phyloP scores from a whole-genome alignment of 1,140 invertebrate species.

The Ips typographus region DNA sequence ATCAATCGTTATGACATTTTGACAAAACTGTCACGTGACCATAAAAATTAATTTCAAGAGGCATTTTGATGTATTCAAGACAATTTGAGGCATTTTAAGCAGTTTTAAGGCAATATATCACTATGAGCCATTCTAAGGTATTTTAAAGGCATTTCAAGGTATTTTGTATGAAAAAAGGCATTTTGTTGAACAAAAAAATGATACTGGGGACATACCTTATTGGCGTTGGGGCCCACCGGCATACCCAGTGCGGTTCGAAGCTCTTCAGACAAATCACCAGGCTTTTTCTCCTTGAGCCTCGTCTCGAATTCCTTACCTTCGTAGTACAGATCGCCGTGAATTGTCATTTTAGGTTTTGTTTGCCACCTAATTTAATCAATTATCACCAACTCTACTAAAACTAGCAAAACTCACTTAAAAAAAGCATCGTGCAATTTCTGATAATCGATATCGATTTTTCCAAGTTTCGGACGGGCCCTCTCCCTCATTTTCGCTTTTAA shows the following conservation, averaged over 20 bases:
- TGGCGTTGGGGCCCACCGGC: slow-evolving; percentile 90
- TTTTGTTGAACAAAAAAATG: no score
- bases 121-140: no score
- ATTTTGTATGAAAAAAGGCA: no score
- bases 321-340: slow-evolving; percentile 99
- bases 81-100: no score
- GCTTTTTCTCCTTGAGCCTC: slow-evolving; percentile 96
- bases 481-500: slow-evolving; percentile 99
- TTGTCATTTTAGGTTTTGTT: slow-evolving; percentile 98
- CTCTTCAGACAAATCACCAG: slow-evolving; percentile 95
- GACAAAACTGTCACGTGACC: no score
- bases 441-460: slow-evolving; percentile 99
- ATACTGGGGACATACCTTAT: slow-evolving; percentile 57
- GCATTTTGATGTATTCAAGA: no score
- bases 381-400: neutral
- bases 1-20: no score
- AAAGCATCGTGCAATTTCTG: slow-evolving; percentile 99
- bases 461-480: slow-evolving; percentile 93
- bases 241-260: slow-evolving; percentile 95
- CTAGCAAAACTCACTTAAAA: slow-evolving; percentile 71
- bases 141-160: no score
- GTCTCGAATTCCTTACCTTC: slow-evolving; percentile 99
- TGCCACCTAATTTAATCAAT: slow-evolving; percentile 73
- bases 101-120: no score
- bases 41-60: no score